Base-by-base conservation (phyloP, 1,140 invertebrate genomes). In the Drosophila sturtevanti region DNA sequence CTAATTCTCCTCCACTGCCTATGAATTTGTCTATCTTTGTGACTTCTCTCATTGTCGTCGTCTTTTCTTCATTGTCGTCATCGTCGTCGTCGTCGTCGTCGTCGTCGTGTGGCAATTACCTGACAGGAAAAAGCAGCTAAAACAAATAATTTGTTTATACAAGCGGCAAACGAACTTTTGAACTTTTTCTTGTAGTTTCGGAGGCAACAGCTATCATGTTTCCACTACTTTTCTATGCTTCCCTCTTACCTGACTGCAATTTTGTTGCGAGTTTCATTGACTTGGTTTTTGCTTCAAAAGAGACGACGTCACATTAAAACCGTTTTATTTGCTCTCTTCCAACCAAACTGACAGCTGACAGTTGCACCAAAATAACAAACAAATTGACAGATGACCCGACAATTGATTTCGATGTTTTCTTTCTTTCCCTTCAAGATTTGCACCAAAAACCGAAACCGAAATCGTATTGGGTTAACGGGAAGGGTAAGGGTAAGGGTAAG, bases 111-210 rank as follows among this genome's bases (percentile, higher is more conserved):
- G 74, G 74, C 74, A 77, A 77, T 77, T 77, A 77, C 73, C 60
- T 77, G 65, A 58, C 22, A 56, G 41, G 66, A 63, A 75, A 86
- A 67, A 73, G 65, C 54, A 65, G 65, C 72, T 63, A 81, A 81
- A 89, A 74, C 85, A 89, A 89, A 89, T 89, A 81, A 89, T 89
- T 89, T 89, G 84, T 89, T 89, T 89, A 81, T 85, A 84, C 84
- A 89, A 89, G 84, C 84, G 84, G 66, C 84, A 76, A 89, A 79
- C 73, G 84, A 89, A 84, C 84, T 89, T 79, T 89, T 89, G 84
- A 89, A 89, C 84, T 89, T 78, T 89, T 73, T 74, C 69, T 60
- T 44, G 38, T 69, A 62, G 61, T 38, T 54, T 51, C 27, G 54
- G 31, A 58, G 64, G 72, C 79, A 80, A 85, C 80, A 60, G 63